Conservation (phyloP, 1,140 invertebrate genomes). For the Sycobia sp. region DNA sequence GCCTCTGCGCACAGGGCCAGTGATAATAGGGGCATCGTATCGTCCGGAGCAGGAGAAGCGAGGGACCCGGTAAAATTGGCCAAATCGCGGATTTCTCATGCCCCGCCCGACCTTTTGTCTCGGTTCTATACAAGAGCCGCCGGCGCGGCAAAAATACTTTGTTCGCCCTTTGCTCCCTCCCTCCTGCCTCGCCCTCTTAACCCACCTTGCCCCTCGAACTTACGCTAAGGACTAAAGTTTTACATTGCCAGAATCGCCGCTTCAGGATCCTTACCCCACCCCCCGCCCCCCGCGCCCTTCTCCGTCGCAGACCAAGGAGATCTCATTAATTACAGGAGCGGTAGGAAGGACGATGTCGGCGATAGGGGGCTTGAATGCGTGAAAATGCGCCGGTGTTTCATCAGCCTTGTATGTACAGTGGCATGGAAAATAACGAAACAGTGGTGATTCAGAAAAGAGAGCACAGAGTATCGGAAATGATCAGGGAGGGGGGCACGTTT, state of each 20-base stretch:
- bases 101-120: neutral
- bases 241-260: slow-evolving; percentile 19
- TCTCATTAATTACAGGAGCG: slow-evolving; percentile 44
- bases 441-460: too few species aligned
- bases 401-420: too few species aligned
- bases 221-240: slow-evolving; percentile 22
- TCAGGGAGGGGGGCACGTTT: too few species aligned
- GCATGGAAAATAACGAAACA: too few species aligned
- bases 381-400: neutral
- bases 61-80: slow-evolving; percentile 19
- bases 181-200: neutral
- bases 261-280: too few species aligned
- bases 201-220: neutral
- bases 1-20: neutral
- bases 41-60: slow-evolving; percentile 1
- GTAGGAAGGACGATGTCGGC: too few species aligned
- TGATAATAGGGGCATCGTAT: slow-evolving; percentile 21
- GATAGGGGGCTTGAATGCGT: too few species aligned
- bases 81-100: slow-evolving; percentile 27
- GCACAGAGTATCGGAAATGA: too few species aligned
- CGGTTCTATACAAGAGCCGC: neutral
- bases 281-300: too few species aligned
- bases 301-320: neutral
- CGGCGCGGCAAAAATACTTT: too few species aligned
- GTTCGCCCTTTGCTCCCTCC: neutral